These are phyloP conservation scores for Schlechtendalia chinensis DNA, from an alignment of 1,140 invertebrate species.

Conservation along the genomic window DNA sequence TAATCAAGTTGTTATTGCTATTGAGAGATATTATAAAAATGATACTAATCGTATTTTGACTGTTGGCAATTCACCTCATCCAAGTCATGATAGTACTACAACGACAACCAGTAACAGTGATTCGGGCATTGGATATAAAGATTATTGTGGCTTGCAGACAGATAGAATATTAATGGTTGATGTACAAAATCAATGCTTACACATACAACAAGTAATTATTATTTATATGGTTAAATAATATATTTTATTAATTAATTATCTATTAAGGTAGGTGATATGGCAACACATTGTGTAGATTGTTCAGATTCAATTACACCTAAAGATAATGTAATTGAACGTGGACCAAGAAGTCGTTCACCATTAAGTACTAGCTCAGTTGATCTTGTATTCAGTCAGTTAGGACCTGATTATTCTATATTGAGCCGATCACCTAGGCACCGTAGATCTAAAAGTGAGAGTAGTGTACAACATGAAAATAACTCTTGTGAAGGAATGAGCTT, in stretches of 20 bases:
- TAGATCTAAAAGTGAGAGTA: conserved; percentile 51
- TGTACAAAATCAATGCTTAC: conserved; percentile 62
- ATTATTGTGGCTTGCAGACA: conserved; percentile 77
- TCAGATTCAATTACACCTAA: conserved; percentile 46
- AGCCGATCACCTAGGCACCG: conserved; percentile 5
- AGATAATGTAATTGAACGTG: conserved; percentile 46
- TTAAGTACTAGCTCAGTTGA: conserved; percentile 53
- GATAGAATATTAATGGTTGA: conserved; percentile 80
- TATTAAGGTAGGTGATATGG: conserved; percentile 43
- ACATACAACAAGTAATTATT: conserved; percentile 55
- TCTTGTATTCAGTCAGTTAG: conserved; percentile 44
- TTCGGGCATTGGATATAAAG: conserved; percentile 88
- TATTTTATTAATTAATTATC: neutral
- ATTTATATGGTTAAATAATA: conserved; percentile 15
- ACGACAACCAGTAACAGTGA: conserved; percentile 89
- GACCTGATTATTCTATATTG: conserved; percentile 49
- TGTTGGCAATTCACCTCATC: conserved; percentile 74
- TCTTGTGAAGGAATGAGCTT: conserved; percentile 53
- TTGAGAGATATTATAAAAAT: conserved; percentile 60
- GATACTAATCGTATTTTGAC: conserved; percentile 54
- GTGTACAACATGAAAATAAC: conserved; percentile 51
- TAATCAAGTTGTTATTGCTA: conserved; percentile 75
- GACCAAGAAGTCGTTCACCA: conserved; percentile 53
- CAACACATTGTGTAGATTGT: conserved; percentile 42
- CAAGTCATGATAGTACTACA: conserved; percentile 71